These are phyloP conservation scores for Istiophorus platypterus DNA, from an alignment of 2,113 vertebrate genomes.

Conservation along the genomic window DNA sequence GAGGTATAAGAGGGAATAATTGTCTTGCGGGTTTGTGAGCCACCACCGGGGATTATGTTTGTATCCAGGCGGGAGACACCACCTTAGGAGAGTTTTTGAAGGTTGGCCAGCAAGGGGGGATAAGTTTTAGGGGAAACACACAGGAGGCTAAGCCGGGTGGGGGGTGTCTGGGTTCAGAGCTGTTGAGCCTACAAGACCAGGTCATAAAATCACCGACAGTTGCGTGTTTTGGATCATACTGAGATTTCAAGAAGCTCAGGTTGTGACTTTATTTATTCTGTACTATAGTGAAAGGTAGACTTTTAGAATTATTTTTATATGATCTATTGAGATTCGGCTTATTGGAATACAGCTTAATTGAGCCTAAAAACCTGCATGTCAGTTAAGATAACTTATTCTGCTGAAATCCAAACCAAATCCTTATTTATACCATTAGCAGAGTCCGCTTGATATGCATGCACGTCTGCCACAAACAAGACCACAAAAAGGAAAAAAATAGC, in stretches of 20 bases:
- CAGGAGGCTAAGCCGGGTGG: neutral
- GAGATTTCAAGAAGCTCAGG: neutral
- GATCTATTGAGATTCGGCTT: neutral
- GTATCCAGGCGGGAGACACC: slow-evolving; percentile 14
- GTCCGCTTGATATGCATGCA: neutral
- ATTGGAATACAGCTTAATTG: neutral
- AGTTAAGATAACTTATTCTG: neutral
- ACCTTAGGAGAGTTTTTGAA: slow-evolving; percentile 15
- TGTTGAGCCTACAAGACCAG: neutral
- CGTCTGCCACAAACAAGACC: neutral
- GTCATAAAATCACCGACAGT: neutral
- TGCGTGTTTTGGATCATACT: neutral
- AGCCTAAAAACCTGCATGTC: neutral
- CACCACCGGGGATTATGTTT: slow-evolving; percentile 47
- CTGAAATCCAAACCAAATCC: neutral
- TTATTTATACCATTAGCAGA: neutral
- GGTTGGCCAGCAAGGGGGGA: slow-evolving; percentile 1
- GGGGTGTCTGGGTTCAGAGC: neutral
- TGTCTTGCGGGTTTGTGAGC: slow-evolving; percentile 13
- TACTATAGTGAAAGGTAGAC: no score
- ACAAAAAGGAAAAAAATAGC: neutral
- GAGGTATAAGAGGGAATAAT: slow-evolving; percentile 1
- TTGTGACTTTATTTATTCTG: no score
- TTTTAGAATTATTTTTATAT: no score
- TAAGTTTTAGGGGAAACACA: neutral